Evolutionary conservation across 2,888 invertebrate genomes (phyloP), one percentile per base, ranked within the genome.

Genomic region (Drosophila koepferae): DNA sequence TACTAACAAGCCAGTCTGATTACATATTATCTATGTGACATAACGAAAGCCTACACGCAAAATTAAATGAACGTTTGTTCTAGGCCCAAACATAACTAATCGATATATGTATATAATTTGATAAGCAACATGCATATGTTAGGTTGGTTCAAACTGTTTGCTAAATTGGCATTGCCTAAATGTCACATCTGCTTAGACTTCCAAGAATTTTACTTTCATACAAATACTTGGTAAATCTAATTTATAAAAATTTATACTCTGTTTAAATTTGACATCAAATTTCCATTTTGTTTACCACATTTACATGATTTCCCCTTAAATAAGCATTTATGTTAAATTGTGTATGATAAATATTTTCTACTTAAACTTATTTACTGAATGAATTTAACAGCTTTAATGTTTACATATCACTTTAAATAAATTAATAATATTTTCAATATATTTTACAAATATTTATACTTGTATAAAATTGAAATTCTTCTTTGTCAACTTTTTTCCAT

Each of bases 31-130:
- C 23, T 23, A 10, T 41, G 28, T 41, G 34, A 51, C 3, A 51
- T 51, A 36, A 36, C 14, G 49, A 51, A 51, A n/a, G 31, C 49
- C 49, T 34, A 51, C 51, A 51, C 34, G 55, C 8, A 28, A 40
- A 55, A 54, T 9, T 54, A 20, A 55, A 28, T 23, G 28, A 2
- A 46, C 4, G 48, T 49, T 49, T n/a, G 6, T 2, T n/a, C 31
- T n/a, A 55, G 23, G 20, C 4, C 14, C 1, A 10, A 40, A 12
- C 14, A 28, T 4, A 40, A 20, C 34, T 34, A 43, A 34, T 44
- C 34, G 20, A 34, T 34, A 18, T 18, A 28, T 55, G 7, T 8
- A 18, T n/a, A 34, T 34, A 18, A n/a, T n/a, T 7, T 41, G 28
- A 55, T 18, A 55, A 41, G 16, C 12, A 20, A 20, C 34, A 12